Percentiles rank a stretch among this genome's conserved stretches.
Evolutionary conservation across 1,140 invertebrate species (phyloP).

Genomic region (Sitophilus oryzae): DNA sequence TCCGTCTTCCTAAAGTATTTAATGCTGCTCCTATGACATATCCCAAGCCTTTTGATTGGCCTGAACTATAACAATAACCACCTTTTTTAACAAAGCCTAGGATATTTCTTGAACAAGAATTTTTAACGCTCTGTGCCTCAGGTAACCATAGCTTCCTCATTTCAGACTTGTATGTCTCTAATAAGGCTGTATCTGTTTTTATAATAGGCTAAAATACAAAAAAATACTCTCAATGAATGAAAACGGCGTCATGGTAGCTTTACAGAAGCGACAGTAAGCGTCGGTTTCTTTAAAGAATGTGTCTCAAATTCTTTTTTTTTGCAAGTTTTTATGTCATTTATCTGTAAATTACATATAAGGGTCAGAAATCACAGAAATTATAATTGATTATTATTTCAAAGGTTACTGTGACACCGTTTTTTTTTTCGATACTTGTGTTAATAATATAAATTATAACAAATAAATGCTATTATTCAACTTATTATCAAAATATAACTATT

Average conservation of each 20-base stretch:
- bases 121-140: constrained; percentile 50
- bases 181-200: constrained; percentile 39
- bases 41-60: constrained; percentile 58
- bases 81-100: constrained; percentile 69
- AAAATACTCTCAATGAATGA: background rate
- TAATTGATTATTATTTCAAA: no score
- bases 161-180: constrained; percentile 50
- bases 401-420: no score
- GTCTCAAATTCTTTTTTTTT: no score
- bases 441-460: no score
- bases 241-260: background rate
- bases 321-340: no score
- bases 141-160: constrained; percentile 69
- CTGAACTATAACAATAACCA: constrained; percentile 62
- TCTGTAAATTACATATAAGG: no score
- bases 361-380: no score
- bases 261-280: no score
- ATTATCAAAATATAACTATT: no score
- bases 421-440: no score
- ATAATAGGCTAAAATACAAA: constrained; percentile 36
- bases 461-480: no score
- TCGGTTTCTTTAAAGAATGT: no score
- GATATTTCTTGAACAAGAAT: constrained; percentile 57
- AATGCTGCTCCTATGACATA: constrained; percentile 59
- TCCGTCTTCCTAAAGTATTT: constrained; percentile 9